Conservation (phyloP, 1,140 invertebrate species). For the Drosophila repleta region DNA sequence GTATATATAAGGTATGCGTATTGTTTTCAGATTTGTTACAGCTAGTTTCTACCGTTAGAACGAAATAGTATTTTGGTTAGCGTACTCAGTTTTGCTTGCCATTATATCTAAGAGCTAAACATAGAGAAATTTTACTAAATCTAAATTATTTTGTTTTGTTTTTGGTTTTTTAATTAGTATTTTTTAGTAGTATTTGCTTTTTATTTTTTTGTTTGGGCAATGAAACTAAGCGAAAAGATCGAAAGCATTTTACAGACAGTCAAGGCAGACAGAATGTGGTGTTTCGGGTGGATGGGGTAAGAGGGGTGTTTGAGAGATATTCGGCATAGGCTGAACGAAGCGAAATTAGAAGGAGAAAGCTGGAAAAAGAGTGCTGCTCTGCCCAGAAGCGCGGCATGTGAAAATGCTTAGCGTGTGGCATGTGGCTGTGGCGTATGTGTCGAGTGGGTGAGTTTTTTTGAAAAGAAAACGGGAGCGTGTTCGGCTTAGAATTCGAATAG, state of each 20-base stretch:
- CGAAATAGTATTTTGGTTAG: constrained; percentile 47
- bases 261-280: constrained; percentile 31
- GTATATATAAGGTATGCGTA: constrained; percentile 23
- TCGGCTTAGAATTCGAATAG: constrained; percentile 41
- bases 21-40: constrained; percentile 60
- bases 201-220: constrained; percentile 21
- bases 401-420: constrained; percentile 30
- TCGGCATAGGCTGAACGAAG: constrained; percentile 16
- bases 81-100: constrained; percentile 70
- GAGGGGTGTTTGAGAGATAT: constrained; percentile 1
- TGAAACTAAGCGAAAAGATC: constrained; percentile 30
- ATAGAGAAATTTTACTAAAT: constrained; percentile 33
- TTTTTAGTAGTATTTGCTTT: constrained; percentile 2
- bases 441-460: constrained; percentile 13
- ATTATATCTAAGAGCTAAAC: constrained; percentile 70
- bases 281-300: constrained; percentile 5
- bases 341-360: constrained; percentile 20
- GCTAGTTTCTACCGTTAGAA: constrained; percentile 59
- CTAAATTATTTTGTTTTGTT: constrained; percentile 7
- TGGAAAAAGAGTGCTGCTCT: constrained; percentile 41
- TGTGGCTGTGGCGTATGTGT: constrained; percentile 17
- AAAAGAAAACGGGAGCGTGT: constrained; percentile 27
- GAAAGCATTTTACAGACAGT: constrained; percentile 23
- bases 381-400: constrained; percentile 60
- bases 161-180: neutral